Base-by-base conservation (phyloP, 2,113 vertebrate species). In the Balaeniceps rex region DNA sequence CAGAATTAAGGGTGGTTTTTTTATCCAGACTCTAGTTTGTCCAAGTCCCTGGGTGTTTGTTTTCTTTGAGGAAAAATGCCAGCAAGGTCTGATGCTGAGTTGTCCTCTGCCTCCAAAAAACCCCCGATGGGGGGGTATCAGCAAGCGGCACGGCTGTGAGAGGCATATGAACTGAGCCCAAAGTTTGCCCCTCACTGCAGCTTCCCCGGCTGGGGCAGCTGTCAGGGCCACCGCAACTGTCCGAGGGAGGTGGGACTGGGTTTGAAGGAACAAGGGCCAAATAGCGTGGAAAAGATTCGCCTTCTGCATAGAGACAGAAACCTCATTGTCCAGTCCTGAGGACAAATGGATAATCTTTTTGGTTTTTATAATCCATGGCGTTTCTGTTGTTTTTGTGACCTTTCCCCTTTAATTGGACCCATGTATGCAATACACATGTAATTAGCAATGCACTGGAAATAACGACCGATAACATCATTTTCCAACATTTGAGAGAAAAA, bases 61-160 rank as follows among this genome's bases (percentile, higher is more conserved):
- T 88, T 69, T 40, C n/a, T 61, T 55, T 47, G 76, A 74, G 54
- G 23, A 80, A 86, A 83, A 91, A 74, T 14, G 24, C 80, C 64
- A 64, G 58, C 40, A 22, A 88, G 36, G 10, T 66, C 60, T 55
- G 33, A 29, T 72, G 18, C 47, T 7, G 21, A 71, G 46, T 42
- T 68, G 36, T 86, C 60, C 26, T 88, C 57, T 51, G 34, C 40
- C 34, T 69, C 29, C 18, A 55, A 71, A 63, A 72, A 64, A 4
- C 0, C 5, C 10, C 4, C 3, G 1, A 0, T 42, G 47, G 40
- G n/a, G 47, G 70, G 82, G 24, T 47, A 33, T 19, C 5, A 4
- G 22, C 16, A 10, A 3, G 15, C 3, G 11, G n/a, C 51, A n/a
- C 2, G 3, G 34, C 29, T 33, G 40, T 38, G 58, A 66, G 69